Evolutionary conservation across 2,888 invertebrate genomes (phyloP), one percentile per base, ranked within the genome.

Genomic region (Eupithecia exiguata): DNA sequence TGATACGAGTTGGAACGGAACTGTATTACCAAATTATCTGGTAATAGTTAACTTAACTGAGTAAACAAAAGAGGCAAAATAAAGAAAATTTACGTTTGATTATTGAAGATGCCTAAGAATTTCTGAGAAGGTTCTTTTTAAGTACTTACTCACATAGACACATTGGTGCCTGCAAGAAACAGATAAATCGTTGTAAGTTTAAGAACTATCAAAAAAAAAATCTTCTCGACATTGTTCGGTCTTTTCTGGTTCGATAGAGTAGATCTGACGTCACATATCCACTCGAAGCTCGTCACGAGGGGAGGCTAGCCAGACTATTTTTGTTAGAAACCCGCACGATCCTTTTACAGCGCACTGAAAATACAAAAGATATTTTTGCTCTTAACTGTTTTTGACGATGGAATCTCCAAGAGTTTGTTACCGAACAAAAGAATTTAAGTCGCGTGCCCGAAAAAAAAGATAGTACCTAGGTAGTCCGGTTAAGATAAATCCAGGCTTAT

Each of bases 291-390:
- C 16, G 49, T 38, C 38, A 53, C 65, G 21, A 53, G 70, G 21
- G 10, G 25, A 58, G 53, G 53, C 49, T 16, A 49, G 21, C 38
- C 21, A 36, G 65, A 49, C 36, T 65, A 70, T 70, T 70, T 63
- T 70, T 53, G 65, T 38, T 49, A 18, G 16, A 70, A 70, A 65
- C 65, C 53, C 65, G 61, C 49, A 12, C 70, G 46, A 25, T 70
- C 53, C 65, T 70, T 49, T 70, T 65, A 70, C 65, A 36, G 36
- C 21, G 65, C 65, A 38, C 58, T 36, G 65, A 21, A 70, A 70
- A 70, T 70, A 65, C 65, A 65, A 69, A n/a, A 18, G 21, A 25
- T 49, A 70, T 49, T 65, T 70, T 65, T 25, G 58, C 58, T 58
- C 12, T 25, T 58, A 14, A 58, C 25, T 25, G 49, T 53, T 53